A percentile compares a stretch with the other conserved stretches of the same genome.
Conservation (phyloP, 1,140 invertebrate genomes). For the Drosophila nebulosa region DNA sequence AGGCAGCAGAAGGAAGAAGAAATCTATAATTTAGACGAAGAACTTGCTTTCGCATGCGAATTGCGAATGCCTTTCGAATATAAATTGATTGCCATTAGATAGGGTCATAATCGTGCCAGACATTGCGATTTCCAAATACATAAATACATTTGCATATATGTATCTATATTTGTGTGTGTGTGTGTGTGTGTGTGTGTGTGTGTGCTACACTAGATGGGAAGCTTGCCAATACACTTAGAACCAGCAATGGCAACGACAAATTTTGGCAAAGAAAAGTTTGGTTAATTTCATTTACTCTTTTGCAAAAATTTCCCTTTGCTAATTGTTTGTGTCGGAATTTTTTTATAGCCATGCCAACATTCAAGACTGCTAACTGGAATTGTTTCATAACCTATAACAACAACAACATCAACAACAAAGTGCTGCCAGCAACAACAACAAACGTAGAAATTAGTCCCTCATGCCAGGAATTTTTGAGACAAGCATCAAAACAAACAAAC, state of each 20-base stretch:
- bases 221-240: constrained; percentile 39
- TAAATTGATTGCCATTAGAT: constrained; percentile 57
- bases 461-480: neutral
- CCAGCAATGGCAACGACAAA: neutral
- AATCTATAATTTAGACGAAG: constrained; percentile 76
- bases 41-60: constrained; percentile 63
- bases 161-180: neutral
- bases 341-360: constrained; percentile 59
- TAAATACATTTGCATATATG: neutral
- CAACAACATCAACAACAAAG: constrained; percentile 33
- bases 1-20: constrained; percentile 31
- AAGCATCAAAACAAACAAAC: constrained; percentile 35
- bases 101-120: constrained; percentile 41
- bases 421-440: constrained; percentile 46
- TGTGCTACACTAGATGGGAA: constrained; percentile 47
- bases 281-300: constrained; percentile 58
- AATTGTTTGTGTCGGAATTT: constrained; percentile 25
- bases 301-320: constrained; percentile 10
- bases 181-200: neutral
- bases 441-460: constrained; percentile 30
- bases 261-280: constrained; percentile 40
- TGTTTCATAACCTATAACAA: constrained; percentile 41
- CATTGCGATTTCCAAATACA: constrained; percentile 16
- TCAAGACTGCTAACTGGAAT: constrained; percentile 71
- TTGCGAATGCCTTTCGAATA: constrained; percentile 45